Percentiles rank a stretch among this genome's conserved stretches.
These are phyloP conservation scores for Carcinoscorpius rotundicauda DNA, from an alignment of 1,140 invertebrate genomes.

Conservation along the genomic window DNA sequence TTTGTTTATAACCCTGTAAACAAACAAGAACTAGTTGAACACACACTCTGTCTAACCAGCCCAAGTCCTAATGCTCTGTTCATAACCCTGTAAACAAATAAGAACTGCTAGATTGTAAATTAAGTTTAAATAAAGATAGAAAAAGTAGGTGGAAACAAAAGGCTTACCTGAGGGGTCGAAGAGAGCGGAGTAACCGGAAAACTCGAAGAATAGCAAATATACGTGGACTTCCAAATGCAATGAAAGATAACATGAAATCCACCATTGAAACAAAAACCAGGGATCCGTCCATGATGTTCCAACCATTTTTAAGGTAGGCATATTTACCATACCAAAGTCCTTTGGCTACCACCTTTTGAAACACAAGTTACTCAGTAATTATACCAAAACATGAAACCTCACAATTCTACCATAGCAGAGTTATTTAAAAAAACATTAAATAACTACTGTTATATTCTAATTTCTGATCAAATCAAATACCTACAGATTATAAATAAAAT, in stretches of 20 bases:
- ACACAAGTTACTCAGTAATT: background rate
- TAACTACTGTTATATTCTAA: no score
- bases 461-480: no score
- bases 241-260: constrained; percentile 86
- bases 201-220: constrained; percentile 87
- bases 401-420: background rate
- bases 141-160: background rate
- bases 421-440: no score
- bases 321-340: constrained; percentile 85
- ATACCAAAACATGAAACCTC: background rate
- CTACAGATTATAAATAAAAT: no score
- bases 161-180: constrained; percentile 66
- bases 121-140: background rate
- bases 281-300: constrained; percentile 99
- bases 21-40: background rate
- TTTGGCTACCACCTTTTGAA: constrained; percentile 60
- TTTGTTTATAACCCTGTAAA: constrained; percentile 79
- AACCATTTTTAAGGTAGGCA: constrained; percentile 94
- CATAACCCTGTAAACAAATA: constrained; percentile 55
- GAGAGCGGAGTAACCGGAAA: constrained; percentile 86
- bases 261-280: constrained; percentile 95
- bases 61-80: constrained; percentile 97
- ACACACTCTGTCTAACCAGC: constrained; percentile 47
- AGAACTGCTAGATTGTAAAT: background rate
- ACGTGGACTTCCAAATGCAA: constrained; percentile 78